Evolutionary conservation across 2,797 vertebrate species (phyloP).

Genomic region (Sphenodon punctatus): DNA sequence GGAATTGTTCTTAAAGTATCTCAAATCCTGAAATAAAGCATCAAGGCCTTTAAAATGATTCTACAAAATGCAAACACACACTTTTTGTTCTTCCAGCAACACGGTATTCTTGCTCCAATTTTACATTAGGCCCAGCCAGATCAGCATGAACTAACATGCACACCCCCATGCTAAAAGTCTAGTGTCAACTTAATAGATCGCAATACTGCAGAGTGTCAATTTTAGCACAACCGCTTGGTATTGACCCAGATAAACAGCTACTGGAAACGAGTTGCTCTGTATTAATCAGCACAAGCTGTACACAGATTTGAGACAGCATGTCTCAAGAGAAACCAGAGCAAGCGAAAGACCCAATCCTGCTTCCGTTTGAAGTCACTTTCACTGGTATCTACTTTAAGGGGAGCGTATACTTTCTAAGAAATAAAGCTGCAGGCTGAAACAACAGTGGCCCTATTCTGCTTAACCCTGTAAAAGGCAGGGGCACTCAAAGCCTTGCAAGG

Average conservation of each 20-base stretch:
- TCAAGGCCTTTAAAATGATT: background rate
- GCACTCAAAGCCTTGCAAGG: too few species aligned
- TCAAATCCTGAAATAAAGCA: background rate
- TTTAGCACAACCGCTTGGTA: conserved; percentile 14
- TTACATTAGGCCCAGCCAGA: conserved; percentile 23
- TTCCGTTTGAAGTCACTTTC: background rate
- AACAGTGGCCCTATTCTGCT: too few species aligned
- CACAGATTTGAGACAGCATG: background rate
- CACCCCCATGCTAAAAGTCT: too few species aligned
- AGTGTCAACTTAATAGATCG: too few species aligned
- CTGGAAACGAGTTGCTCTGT: conserved; percentile 10
- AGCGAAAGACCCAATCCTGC: background rate
- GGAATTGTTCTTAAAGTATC: background rate
- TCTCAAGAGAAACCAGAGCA: background rate
- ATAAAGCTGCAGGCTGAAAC: background rate
- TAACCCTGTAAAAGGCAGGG: too few species aligned
- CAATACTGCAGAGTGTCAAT: background rate
- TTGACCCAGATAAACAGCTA: background rate
- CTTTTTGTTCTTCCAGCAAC: background rate
- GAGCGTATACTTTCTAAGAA: background rate
- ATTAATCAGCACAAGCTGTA: conserved; percentile 10
- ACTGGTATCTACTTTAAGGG: background rate
- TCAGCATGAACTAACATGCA: conserved; percentile 16
- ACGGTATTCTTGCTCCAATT: conserved; percentile 10
- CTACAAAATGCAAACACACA: background rate